Evolutionary conservation across 2,888 invertebrate species (phyloP), one percentile per base, ranked within the genome.

Genomic region (Pachymerium ferrugineum): DNA sequence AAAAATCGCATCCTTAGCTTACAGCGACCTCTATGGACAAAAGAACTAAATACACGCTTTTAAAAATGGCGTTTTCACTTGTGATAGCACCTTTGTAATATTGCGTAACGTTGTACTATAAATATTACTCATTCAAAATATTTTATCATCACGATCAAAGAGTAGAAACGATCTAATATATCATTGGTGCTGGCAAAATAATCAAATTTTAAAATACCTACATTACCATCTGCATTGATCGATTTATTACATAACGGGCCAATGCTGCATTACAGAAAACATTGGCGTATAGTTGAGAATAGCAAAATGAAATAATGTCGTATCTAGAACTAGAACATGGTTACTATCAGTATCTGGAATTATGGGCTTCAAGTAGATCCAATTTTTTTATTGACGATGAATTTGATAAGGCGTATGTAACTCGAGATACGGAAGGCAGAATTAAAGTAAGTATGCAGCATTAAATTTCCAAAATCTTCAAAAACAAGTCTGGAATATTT

Each of bases 301-400:
- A 33, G 33, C 33, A 33, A 8, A 5, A 47, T 47, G 14, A 47
- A 47, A 22, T 47, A 47, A 93, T 94, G 94, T 94, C 93, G 83
- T 94, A 94, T 85, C 93, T 93, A 83, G 93, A 94, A 86, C 86
- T 94, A 81, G 94, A 94, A 86, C 91, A 92, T 86, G 94, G 94
- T 79, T 94, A 94, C 86, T 93, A 73, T 25, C n/a, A n/a, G n/a
- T n/a, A n/a, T 47, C 22, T 47, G 47, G 19, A 47, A 47, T 47
- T 47, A 16, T 47, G 47, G 47, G 47, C 47, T 16, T 47, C 19
- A 19, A 47, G n/a, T 16, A 47, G 47, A 47, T 22, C 47, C 16
- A 47, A 47, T 47, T 47, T 47, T 47, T 47, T 3, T 47, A 16
- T 47, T 47, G 47, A 47, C 47, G 47, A 47, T 47, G 47, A 47